Evolutionary conservation across 1,140 invertebrate genomes (phyloP).

Genomic region (Babylonia areolata): DNA sequence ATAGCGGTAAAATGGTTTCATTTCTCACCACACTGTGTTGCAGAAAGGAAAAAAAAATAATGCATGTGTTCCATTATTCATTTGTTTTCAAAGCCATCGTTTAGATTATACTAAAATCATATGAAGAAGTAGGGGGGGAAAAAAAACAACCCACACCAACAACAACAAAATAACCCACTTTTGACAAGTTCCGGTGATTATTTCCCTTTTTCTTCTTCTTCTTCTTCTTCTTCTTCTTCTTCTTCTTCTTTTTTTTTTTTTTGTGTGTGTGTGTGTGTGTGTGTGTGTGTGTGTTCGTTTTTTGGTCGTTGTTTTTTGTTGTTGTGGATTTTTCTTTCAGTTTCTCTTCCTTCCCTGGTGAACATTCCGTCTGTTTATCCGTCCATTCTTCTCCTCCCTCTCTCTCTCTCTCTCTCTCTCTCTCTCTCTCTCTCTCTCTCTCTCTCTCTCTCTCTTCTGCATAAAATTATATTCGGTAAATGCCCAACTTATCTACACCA

Average conservation of each 20-base stretch:
- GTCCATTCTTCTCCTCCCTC: background rate
- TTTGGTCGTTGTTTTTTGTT: background rate
- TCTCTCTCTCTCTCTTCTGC: background rate
- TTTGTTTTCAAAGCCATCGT: no score
- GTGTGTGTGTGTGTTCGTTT: background rate
- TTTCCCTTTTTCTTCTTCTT: background rate
- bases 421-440: constrained; percentile 2
- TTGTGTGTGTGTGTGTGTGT: background rate
- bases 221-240: background rate
- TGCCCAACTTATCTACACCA: no score
- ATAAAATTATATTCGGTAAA: no score
- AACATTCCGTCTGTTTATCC: background rate
- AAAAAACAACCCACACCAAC: background rate
- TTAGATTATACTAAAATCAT: no score
- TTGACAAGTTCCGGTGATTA: background rate
- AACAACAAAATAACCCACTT: background rate
- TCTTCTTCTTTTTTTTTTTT: background rate
- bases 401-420: constrained; percentile 2
- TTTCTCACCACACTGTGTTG: no score
- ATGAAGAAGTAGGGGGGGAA: no score
- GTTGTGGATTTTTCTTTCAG: background rate
- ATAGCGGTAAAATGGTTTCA: no score
- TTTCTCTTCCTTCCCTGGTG: background rate
- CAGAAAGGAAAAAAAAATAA: no score
- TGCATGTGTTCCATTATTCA: no score